Conservation (phyloP, 1,140 invertebrate species). For the Hermetia illucens region DNA sequence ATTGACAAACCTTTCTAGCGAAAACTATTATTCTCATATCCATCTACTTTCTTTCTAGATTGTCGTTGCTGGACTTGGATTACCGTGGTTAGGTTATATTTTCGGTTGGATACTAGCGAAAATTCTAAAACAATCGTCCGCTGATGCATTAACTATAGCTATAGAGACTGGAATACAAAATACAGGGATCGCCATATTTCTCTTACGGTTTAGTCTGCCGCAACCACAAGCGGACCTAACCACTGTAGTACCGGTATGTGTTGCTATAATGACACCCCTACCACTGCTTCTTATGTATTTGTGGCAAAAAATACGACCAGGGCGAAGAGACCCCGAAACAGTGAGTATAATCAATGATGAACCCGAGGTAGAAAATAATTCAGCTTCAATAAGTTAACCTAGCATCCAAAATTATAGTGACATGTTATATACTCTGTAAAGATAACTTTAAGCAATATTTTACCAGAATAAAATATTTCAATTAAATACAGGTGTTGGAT, state of each 20-base stretch:
- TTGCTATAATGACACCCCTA: slow-evolving; percentile 86
- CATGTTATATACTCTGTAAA: no score
- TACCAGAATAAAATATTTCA: no score
- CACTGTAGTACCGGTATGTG: slow-evolving; percentile 77
- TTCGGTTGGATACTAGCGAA: slow-evolving; percentile 50
- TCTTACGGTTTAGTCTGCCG: slow-evolving; percentile 52
- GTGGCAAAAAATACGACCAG: slow-evolving; percentile 32
- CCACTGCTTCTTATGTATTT: slow-evolving; percentile 53
- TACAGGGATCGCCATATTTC: slow-evolving; percentile 80
- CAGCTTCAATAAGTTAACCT: no score
- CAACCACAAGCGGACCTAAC: slow-evolving; percentile 67
- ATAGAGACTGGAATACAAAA: slow-evolving; percentile 93
- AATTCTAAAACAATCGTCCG: slow-evolving; percentile 41
- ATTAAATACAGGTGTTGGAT: no score
- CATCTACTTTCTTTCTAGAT: slow-evolving; percentile 40
- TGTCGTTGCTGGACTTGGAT: slow-evolving; percentile 59
- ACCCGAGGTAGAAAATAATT: no score
- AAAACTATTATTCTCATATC: no score
- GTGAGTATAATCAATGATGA: not conserved
- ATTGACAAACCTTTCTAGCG: no score
- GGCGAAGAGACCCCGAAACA: slow-evolving; percentile 10
- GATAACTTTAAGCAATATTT: no score
- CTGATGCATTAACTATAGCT: slow-evolving; percentile 69
- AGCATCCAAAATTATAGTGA: no score
- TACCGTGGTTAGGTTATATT: slow-evolving; percentile 80